These are phyloP conservation scores for Clivina fossor DNA, from an alignment of 2,888 invertebrate genomes.

Conservation along the genomic window DNA sequence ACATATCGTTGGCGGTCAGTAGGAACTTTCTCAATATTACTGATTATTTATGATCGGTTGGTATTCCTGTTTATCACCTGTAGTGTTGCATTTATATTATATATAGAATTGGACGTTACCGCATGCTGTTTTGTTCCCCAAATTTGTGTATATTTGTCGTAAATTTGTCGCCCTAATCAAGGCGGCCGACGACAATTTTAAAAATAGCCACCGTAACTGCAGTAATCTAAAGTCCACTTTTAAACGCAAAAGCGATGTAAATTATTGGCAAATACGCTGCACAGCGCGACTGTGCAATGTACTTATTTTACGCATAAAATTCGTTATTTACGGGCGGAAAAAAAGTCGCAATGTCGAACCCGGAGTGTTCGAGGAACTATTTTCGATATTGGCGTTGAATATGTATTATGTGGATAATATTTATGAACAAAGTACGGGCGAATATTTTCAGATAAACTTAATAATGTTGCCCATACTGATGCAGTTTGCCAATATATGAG, in stretches of 20 bases:
- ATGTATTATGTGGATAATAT: conserved; percentile 3
- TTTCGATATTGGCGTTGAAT: conserved; percentile 9
- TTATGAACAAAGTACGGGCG: conserved; percentile 10
- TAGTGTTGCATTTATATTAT: conserved; percentile 21
- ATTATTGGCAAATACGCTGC: conserved; percentile 24
- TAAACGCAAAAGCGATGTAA: conserved; percentile 2
- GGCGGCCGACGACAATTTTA: too few relatives aligned
- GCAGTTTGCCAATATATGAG: too few relatives aligned
- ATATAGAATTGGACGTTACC: conserved; percentile 15
- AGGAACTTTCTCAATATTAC: conserved; percentile 24
- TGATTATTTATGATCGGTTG: conserved; percentile 28
- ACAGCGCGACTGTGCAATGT: conserved; percentile 6
- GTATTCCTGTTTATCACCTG: conserved; percentile 32
- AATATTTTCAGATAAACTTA: too few relatives aligned
- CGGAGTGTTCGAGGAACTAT: conserved; percentile 17
- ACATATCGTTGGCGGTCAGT: conserved; percentile 18
- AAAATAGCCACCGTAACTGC: too few relatives aligned
- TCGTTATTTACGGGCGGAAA: conserved; percentile 19
- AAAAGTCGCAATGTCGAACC: conserved; percentile 2
- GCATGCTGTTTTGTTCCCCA: conserved; percentile 21
- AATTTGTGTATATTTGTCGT: conserved; percentile 31
- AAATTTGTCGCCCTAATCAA: conserved; percentile 26
- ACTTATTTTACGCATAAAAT: conserved; percentile 27
- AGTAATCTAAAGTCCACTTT: neutral
- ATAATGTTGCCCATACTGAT: too few relatives aligned